Conservation (phyloP, 2,888 invertebrate species). For the Agrochola litura region DNA sequence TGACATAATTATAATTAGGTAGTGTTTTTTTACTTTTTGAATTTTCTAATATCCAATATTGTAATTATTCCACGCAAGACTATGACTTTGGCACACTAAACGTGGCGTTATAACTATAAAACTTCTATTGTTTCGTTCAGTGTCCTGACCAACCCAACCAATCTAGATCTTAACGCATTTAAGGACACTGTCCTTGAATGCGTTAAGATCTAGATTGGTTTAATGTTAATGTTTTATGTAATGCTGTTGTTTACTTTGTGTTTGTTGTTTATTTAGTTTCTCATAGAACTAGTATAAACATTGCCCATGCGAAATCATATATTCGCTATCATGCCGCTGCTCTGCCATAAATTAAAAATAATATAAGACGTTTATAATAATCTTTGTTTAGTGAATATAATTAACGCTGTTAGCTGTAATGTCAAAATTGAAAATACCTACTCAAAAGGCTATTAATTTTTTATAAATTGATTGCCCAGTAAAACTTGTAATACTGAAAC, state of each 20-base stretch:
- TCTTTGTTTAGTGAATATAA: not conserved
- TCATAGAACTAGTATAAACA: slow-evolving; percentile 1
- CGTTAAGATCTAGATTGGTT: not conserved
- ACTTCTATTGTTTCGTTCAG: too few species aligned
- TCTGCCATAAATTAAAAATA: not conserved
- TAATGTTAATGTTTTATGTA: not conserved
- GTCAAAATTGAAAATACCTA: not conserved
- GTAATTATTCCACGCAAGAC: not conserved
- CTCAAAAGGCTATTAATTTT: not conserved
- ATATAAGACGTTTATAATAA: too few species aligned
- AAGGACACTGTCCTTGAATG: too few species aligned
- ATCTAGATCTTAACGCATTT: too few species aligned
- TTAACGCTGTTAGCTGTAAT: not conserved
- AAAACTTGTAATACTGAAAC: not conserved
- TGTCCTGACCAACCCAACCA: too few species aligned
- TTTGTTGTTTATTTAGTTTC: too few species aligned
- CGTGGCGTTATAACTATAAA: too few species aligned
- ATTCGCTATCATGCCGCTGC: slow-evolving; percentile 5
- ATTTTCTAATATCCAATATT: not conserved
- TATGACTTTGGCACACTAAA: too few species aligned
- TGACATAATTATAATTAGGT: too few species aligned
- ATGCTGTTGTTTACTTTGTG: not conserved
- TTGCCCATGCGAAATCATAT: slow-evolving; percentile 22
- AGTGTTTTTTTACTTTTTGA: not conserved
- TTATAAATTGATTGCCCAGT: not conserved